Evolutionary conservation across 2,888 invertebrate species (phyloP).

Genomic region (Lypha dubia): DNA sequence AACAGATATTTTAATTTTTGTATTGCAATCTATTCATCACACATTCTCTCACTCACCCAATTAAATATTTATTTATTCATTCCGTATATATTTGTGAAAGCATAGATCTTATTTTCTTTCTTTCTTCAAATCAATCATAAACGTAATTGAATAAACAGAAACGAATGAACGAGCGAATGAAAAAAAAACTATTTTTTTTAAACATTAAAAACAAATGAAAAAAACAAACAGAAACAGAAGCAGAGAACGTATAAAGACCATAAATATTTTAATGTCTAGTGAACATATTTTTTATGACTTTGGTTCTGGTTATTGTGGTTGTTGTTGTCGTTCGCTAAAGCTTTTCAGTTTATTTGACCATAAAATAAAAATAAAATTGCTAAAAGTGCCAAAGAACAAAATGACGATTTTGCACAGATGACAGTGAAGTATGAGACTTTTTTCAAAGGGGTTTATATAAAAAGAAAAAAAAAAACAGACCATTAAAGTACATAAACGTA

Average conservation of each 20-base stretch:
- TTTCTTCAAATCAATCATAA: constrained; percentile 56
- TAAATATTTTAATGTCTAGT: constrained; percentile 48
- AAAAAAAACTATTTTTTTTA: constrained; percentile 1
- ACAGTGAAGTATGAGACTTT: constrained; percentile 53
- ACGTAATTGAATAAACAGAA: constrained; percentile 44
- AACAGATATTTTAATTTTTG: constrained; percentile 29
- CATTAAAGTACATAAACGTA: constrained; percentile 35
- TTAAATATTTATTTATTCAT: constrained; percentile 18
- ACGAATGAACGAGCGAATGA: neutral
- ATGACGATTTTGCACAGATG: constrained; percentile 36
- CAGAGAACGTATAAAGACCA: constrained; percentile 14
- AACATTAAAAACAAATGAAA: no score
- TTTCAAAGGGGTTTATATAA: constrained; percentile 22
- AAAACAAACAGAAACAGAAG: neutral
- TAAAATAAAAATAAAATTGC: constrained; percentile 40
- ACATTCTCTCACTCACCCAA: neutral
- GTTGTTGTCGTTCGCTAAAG: constrained; percentile 8
- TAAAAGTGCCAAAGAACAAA: constrained; percentile 20
- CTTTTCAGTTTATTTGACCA: constrained; percentile 41
- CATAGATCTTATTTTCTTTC: neutral
- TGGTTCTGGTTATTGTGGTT: constrained; percentile 32
- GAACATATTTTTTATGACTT: constrained; percentile 57
- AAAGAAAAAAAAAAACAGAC: no score
- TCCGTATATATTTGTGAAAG: constrained; percentile 18
- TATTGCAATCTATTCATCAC: constrained; percentile 42